Base-by-base conservation (phyloP, 2,888 invertebrate genomes). In the Apodemia hepburni region DNA sequence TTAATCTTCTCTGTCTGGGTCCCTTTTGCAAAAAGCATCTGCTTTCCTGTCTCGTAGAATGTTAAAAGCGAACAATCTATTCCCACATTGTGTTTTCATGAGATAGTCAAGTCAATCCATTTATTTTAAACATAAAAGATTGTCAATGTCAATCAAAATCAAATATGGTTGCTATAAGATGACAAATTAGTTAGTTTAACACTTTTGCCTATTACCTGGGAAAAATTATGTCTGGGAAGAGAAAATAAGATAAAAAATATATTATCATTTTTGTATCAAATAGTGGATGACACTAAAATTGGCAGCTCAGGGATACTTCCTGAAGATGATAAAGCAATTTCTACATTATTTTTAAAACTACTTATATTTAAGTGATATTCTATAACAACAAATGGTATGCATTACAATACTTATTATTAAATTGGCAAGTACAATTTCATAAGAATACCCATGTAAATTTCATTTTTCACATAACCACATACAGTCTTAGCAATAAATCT, bases 381-480 rank as follows among this genome's bases (percentile, higher is more conserved):
- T 57, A 54, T 58, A 61, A 12, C 54, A 54, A 61, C 61, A 22
- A 51, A 51, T 22, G 51, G 51, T 51, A 51, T 22, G 51, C 22
- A 38, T 38, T 38, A 38, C 38, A 38, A 51, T 51, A 51, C 51
- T 61, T 61, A 58, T 42, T 57, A 22, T 42, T 61, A 61, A 61
- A 38, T 61, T 61, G 61, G 61, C 61, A 61, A 61, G 61, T 61
- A 61, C 58, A 45, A 18, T 61, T 58, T 61, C 61, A 61, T 61
- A 61, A 61, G 61, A 61, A 61, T 47, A 29, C 58, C 33, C 57
- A 57, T 57, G 33, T 60, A 35, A 35, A 35, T 58, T 57, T 33
- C 42, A 27, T 29, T 17, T 57, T 33, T 58, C 17, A 38, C 22
- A 54, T 63, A 60, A 49, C 59, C 60, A 59, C 35, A 38, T 51